Evolutionary conservation across 2,113 vertebrate genomes (phyloP).

Genomic region (Calidris pygmaea): DNA sequence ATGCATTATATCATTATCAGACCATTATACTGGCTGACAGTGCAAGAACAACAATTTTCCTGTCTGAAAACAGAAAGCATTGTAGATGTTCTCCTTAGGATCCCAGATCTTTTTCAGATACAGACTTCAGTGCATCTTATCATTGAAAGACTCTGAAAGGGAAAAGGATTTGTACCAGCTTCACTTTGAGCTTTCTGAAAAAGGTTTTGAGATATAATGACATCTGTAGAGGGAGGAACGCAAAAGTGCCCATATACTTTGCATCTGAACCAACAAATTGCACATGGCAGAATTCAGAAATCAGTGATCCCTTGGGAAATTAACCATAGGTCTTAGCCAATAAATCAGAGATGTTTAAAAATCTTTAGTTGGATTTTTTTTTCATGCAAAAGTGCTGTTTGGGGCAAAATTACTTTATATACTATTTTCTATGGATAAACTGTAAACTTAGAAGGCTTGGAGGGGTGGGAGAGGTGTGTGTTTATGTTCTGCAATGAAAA

Average conservation of each 20-base stretch:
- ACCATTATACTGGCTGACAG: neutral
- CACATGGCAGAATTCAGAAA: neutral
- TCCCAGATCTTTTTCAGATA: neutral
- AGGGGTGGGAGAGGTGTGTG: neutral
- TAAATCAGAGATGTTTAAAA: neutral
- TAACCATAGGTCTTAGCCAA: neutral
- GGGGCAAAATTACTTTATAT: neutral
- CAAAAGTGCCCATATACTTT: neutral
- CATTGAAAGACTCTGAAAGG: neutral
- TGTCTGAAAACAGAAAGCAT: neutral
- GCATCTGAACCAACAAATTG: neutral
- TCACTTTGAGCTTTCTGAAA: neutral
- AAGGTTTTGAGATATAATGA: neutral
- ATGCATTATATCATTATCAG: neutral
- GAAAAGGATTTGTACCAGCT: neutral
- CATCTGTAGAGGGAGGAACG: neutral
- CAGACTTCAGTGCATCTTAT: neutral
- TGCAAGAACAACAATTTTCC: neutral
- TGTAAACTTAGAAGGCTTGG: neutral
- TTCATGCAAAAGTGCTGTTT: neutral
- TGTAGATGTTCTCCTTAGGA: neutral
- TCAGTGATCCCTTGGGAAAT: neutral
- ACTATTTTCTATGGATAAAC: neutral
- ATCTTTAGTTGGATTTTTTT: neutral
- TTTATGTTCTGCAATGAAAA: neutral